Conservation (phyloP, 2,113 vertebrate species). For the Nerophis ophidion region DNA sequence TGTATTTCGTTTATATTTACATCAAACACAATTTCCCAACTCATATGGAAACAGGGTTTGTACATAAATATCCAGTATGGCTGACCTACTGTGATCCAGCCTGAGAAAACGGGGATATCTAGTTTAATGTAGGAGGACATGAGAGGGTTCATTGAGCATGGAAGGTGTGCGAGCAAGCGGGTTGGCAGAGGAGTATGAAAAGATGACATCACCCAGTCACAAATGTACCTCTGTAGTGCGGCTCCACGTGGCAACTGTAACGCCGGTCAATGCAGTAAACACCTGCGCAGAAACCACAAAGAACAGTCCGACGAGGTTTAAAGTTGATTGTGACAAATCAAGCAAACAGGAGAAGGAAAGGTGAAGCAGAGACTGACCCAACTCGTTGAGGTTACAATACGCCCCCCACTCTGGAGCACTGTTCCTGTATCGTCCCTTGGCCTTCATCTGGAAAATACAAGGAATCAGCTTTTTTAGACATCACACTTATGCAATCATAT, state of each 20-base stretch:
- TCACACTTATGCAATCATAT: neutral
- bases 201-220: slow-evolving; percentile 31
- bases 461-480: neutral
- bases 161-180: neutral
- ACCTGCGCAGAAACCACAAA: slow-evolving; percentile 59
- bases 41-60: too few species aligned
- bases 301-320: neutral
- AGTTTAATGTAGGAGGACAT: neutral
- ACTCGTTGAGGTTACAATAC: slow-evolving; percentile 84
- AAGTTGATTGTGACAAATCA: neutral
- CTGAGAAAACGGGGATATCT: neutral
- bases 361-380: slow-evolving; percentile 75
- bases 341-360: neutral
- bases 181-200: slow-evolving; percentile 9
- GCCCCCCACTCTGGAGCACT: slow-evolving; percentile 80
- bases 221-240: slow-evolving; percentile 84
- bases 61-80: too few species aligned
- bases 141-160: slow-evolving; percentile 7
- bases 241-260: slow-evolving; percentile 87
- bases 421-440: slow-evolving; percentile 79
- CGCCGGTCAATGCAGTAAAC: slow-evolving; percentile 82
- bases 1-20: too few species aligned
- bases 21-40: too few species aligned
- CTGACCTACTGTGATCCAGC: too few species aligned
- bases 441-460: slow-evolving; percentile 76